These are phyloP conservation scores for Eurytoma californica DNA, from an alignment of 2,888 invertebrate species.

Conservation along the genomic window DNA sequence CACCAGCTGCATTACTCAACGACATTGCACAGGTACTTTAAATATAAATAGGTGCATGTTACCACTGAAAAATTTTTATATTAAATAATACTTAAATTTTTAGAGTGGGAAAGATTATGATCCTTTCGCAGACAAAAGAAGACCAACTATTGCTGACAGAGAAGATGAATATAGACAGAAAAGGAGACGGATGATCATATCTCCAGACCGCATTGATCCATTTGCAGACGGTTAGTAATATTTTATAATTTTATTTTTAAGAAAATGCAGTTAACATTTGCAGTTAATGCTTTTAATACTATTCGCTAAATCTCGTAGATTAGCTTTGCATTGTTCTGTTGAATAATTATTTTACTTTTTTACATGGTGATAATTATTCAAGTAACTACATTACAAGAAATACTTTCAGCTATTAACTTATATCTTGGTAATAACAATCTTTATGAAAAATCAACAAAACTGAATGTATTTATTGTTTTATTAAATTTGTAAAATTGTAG, in stretches of 20 bases:
- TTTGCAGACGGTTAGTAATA: conserved; percentile 94
- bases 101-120: conserved; percentile 95
- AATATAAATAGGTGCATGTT: conserved; percentile 48
- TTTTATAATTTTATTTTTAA: conserved; percentile 51
- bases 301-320: neutral
- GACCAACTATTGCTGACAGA: conserved; percentile 94
- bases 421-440: neutral
- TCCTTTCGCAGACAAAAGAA: conserved; percentile 93
- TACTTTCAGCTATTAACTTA: neutral
- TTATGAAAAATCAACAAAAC: neutral
- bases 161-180: conserved; percentile 98
- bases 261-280: conserved; percentile 37
- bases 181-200: conserved; percentile 92
- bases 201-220: conserved; percentile 97
- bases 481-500: neutral
- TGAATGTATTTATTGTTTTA: neutral
- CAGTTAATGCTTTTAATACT: conserved; percentile 49
- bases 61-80: conserved; percentile 20
- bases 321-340: conserved; percentile 12
- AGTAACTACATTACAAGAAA: conserved; percentile 15
- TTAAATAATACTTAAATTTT: conserved; percentile 50
- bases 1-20: conserved; percentile 91
- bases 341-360: conserved; percentile 9
- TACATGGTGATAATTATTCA: conserved; percentile 4
- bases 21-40: conserved; percentile 89